Evolutionary conservation across 23 tunicate species (phyloP), one percentile per base, ranked within the genome.

Genomic region (Ascidia mentula): DNA sequence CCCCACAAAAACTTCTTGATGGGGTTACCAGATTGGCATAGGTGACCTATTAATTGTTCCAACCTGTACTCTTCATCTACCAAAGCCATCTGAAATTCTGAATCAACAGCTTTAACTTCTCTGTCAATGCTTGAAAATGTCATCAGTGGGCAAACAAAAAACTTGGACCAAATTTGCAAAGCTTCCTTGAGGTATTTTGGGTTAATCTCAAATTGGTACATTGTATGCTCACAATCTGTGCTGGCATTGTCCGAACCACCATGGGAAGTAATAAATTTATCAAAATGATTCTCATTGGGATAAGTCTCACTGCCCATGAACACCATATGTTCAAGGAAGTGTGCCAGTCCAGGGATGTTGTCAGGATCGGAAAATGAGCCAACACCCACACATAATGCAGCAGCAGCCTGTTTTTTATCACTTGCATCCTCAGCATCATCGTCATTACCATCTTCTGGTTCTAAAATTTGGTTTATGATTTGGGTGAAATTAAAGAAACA

Each of bases 281-380:
- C 94, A 77, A 94, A 88, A 40, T 77, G 35, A 81, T 96, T 85
- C 72, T 96, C 99, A 74, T 96, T 79, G 13, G 99, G 97, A 75
- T 91, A 96, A 75, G 78, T 79, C 36, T 95, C 82, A 30, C 85
- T 91, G 34, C 99, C 99, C 96, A 96, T 91, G 60, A 96, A 96
- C 32, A 96, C 86, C 99, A 96, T 96, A 69, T 96, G 99, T 60
- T 96, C 99, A 5, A 84, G 75, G 60, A 96, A 96, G 65, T 96
- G 99, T 6, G 97, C 97, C 5, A 96, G 80, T 0, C 99, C 99
- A 2, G 89, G 91, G 2, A 92, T 9, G 18, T 91, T 76, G 4
- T 78, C 76, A 30, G 97, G 97, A 46, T 96, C 99, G n/a, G 77
- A 79, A 86, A 89, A 95, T 17, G 96, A 89, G 20, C 99, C 99